Conservation (phyloP, 2,888 invertebrate species). For the Temnothorax ravouxi region DNA sequence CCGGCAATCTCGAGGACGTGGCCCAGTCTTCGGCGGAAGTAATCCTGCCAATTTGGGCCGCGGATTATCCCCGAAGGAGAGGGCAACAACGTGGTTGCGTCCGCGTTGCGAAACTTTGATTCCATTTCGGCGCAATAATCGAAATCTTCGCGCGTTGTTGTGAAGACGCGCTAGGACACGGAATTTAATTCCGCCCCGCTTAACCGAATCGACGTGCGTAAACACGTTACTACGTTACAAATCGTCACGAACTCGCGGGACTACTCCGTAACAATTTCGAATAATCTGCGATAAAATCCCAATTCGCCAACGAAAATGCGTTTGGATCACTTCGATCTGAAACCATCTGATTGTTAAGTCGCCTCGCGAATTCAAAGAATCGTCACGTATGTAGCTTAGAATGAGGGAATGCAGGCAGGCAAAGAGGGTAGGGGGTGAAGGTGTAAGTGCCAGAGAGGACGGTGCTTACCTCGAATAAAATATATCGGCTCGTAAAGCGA, state of each 20-base stretch:
- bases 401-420: slow-evolving; percentile 16
- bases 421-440: not conserved
- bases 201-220: not conserved
- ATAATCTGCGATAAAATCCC: not conserved
- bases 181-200: slow-evolving; percentile 21
- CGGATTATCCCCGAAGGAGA: slow-evolving; percentile 70
- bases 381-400: not conserved
- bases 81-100: not conserved
- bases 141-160: slow-evolving; percentile 7
- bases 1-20: slow-evolving; percentile 84
- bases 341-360: slow-evolving; percentile 27
- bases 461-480: slow-evolving; percentile 68
- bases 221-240: not conserved
- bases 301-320: not conserved
- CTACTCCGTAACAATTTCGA: not conserved
- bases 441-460: slow-evolving; percentile 49
- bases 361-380: not conserved
- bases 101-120: slow-evolving; percentile 55
- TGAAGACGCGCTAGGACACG: not conserved
- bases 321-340: not conserved
- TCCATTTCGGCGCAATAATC: slow-evolving; percentile 39
- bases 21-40: slow-evolving; percentile 81
- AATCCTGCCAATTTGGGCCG: slow-evolving; percentile 84
- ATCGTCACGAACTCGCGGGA: not conserved
- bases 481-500: slow-evolving; percentile 76